Evolutionary conservation across 1,140 invertebrate genomes (phyloP), one percentile per base, ranked within the genome.

Genomic region (Charaxes varanes): DNA sequence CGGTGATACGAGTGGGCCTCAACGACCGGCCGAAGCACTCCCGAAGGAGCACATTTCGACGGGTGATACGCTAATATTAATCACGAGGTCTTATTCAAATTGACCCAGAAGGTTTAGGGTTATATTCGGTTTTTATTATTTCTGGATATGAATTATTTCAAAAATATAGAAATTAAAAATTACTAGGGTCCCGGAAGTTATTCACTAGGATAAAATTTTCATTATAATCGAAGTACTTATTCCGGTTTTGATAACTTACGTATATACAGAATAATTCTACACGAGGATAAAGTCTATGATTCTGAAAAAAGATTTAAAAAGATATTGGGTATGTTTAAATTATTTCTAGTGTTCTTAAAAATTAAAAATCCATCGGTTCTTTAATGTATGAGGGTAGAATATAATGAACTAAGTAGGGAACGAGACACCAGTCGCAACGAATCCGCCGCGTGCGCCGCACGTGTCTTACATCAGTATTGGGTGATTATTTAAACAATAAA

Each of bases 401-500:
- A 30, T 30, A 17, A 21, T 22, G 26, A 17, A 18, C 17, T 6
- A 21, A 40, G 36, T 40, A 18, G 26, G 27, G 6, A 30, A 21
- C 6, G 22, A 17, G 22, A 21, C 4, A 30, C 4, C 12, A 28
- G 11, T 30, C 23, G 26, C 4, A 24, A 27, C 16, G 16, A 12
- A 30, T 12, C 8, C 7, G 35, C 18, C 49, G 50, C 59, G 57
- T 56, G 62, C 51, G 32, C 37, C 33, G 31, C 54, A 50, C 48
- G 53, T 61, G 50, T 27, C 50, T 3, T 18, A 38, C 44, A 45
- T 47, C 41, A 52, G 44, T 51, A 19, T 18, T 26, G 51, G 59
- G 56, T 66, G 52, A 66, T 74, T 70, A 69, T 70, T 70, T 61
- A 64, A 70, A 68, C 60, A 69, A 74, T 65, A 68, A 68, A 71